phyloP scores from a whole-genome alignment of 2,113 vertebrate species.

The Forbesichthys agassizii region DNA sequence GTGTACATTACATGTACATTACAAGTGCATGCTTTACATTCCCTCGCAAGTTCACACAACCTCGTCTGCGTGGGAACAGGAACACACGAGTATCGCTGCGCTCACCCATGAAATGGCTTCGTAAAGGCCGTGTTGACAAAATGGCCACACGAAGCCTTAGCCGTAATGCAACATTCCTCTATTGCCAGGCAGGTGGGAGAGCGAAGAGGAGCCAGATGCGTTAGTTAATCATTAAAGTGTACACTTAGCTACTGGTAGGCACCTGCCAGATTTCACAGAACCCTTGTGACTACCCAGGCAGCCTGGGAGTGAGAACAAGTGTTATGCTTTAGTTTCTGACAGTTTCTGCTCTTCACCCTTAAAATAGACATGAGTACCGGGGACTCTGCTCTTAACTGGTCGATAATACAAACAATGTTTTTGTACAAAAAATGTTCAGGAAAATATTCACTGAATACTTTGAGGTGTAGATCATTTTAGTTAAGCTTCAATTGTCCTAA shows the following conservation, averaged over 20 bases:
- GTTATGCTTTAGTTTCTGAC: not conserved
- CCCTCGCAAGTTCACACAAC: slow-evolving; percentile 22
- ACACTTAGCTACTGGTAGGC: slow-evolving; percentile 50
- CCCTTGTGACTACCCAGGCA: not conserved
- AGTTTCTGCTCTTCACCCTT: slow-evolving; percentile 14
- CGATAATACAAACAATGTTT: too few species aligned
- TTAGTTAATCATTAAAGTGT: slow-evolving; percentile 70
- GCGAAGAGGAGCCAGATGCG: slow-evolving; percentile 21
- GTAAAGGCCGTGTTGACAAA: slow-evolving; percentile 47
- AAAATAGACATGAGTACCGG: not conserved
- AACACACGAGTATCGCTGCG: slow-evolving; percentile 12
- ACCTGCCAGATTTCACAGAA: slow-evolving; percentile 54
- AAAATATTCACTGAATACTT: not conserved
- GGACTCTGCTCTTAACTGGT: not conserved
- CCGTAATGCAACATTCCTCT: slow-evolving; percentile 22
- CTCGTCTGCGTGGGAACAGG: slow-evolving; percentile 17
- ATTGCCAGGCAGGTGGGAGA: slow-evolving; percentile 56
- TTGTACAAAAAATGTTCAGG: too few species aligned
- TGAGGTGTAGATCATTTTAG: slow-evolving; percentile 3
- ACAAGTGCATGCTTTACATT: slow-evolving; percentile 34
- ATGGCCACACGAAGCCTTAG: slow-evolving; percentile 11
- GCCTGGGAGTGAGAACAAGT: not conserved
- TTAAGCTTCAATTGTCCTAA: not conserved
- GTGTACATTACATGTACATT: slow-evolving; percentile 9
- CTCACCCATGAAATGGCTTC: slow-evolving; percentile 43